Evolutionary conservation across 2,113 vertebrate species (phyloP), one percentile per base, ranked within the genome.

Genomic region (Cyanistes caeruleus): DNA sequence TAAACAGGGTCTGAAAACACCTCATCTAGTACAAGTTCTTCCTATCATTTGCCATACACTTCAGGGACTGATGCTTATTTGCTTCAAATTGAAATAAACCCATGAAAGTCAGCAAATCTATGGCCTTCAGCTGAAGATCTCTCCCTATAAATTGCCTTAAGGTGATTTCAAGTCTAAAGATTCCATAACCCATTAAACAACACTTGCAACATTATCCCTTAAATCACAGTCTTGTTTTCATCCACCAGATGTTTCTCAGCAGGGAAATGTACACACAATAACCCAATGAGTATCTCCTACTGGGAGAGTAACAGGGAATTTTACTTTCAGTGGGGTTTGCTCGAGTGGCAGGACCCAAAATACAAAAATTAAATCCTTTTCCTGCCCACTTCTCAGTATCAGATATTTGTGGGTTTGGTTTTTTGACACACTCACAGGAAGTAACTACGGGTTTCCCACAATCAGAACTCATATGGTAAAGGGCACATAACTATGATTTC

Each of bases 241-340:
- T 49, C 83, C 68, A 64, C 79, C 92, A 94, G 85, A 83, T 88
- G 79, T 84, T 83, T 86, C 92, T 78, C 95, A 95, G 85, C 90
- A 93, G 93, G 92, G 33, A 87, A 93, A 94, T 53, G 67, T 73
- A 94, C 84, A 94, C 70, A 90, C 0, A 2, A 52, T 30, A 91
- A 95, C 48, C 43, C 69, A 68, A 4, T 5, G 87, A 74, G 39
- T n/a, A 60, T 10, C n/a, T 65, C 51, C 48, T 70, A 70, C 55
- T n/a, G 43, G 56, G 68, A 83, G 23, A 84, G 25, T 25, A 53
- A 68, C 52, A 94, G 68, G 55, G 77, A 83, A 88, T n/a, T 77
- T 85, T 78, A 25, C 70, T 76, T 64, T 33, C 22, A 84, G 55
- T 4, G 62, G 27, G 10, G 49, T 73, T 93, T 87, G 27, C 62